A percentile compares a stretch with the other conserved stretches of the same genome.
Evolutionary conservation across 1,140 invertebrate species (phyloP).

Genomic region (Planococcus citri): DNA sequence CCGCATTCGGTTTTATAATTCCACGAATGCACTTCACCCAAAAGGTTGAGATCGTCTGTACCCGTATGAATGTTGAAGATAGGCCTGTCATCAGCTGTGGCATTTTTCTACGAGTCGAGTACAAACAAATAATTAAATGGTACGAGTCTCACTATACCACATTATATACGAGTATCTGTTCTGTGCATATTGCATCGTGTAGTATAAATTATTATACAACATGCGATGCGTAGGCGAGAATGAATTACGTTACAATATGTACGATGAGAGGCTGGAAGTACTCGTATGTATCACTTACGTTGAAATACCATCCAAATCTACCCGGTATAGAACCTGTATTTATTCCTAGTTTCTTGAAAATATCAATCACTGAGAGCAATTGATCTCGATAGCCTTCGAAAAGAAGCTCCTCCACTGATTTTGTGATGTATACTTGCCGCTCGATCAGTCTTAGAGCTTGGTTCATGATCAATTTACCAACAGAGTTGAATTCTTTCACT

Average conservation of each 20-base stretch:
- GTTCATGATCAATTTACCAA: too few species aligned
- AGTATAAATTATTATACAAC: not conserved
- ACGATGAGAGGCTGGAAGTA: too few species aligned
- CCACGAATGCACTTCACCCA: slow-evolving; percentile 55
- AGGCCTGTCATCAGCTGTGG: not conserved
- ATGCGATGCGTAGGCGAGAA: too few species aligned
- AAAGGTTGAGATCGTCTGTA: slow-evolving; percentile 39
- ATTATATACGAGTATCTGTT: too few species aligned
- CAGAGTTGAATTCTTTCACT: too few species aligned
- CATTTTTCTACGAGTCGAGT: not conserved
- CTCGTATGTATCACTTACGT: not conserved
- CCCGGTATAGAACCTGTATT: not conserved
- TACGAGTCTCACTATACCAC: too few species aligned
- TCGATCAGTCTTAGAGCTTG: not conserved
- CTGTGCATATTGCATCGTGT: too few species aligned
- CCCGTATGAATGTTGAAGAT: slow-evolving; percentile 58
- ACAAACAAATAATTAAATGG: too few species aligned
- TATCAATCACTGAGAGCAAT: not conserved
- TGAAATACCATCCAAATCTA: not conserved
- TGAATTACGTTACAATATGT: too few species aligned
- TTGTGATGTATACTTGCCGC: not conserved
- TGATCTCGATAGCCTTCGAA: slow-evolving; percentile 18
- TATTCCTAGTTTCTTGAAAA: not conserved
- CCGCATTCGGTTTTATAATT: slow-evolving; percentile 43
- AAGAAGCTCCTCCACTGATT: not conserved